These are phyloP conservation scores for Ailuropoda melanoleuca DNA, from an alignment of 2,113 vertebrate genomes.

Conservation along the genomic window DNA sequence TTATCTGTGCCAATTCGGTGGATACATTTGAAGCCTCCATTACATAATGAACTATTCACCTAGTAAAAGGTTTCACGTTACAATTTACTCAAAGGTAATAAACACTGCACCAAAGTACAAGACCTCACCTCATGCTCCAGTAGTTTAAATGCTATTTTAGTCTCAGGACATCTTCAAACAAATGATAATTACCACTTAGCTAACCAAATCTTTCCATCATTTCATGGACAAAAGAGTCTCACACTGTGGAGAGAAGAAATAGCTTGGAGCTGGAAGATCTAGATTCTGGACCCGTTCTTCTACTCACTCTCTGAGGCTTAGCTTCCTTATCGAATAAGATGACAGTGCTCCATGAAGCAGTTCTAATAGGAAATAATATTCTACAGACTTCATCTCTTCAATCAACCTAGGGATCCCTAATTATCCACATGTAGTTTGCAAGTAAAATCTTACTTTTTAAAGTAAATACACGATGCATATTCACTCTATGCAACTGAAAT, in stretches of 20 bases:
- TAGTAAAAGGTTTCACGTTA: background rate
- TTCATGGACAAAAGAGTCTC: conserved; percentile 6
- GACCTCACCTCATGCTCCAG: background rate
- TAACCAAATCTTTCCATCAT: background rate
- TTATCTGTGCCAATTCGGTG: background rate
- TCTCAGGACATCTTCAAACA: conserved; percentile 44
- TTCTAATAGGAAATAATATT: background rate
- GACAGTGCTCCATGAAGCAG: background rate
- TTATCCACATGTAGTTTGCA: background rate
- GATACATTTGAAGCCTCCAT: background rate
- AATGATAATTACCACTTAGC: background rate
- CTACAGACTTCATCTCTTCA: background rate
- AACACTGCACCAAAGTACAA: background rate
- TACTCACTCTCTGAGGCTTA: background rate
- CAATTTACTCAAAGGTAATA: background rate
- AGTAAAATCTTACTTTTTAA: conserved; percentile 39
- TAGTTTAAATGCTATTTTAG: background rate
- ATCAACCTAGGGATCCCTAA: background rate
- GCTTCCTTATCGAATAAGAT: conserved; percentile 9
- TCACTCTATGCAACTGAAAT: background rate
- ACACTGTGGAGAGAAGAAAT: background rate
- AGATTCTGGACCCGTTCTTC: background rate
- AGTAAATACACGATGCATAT: background rate
- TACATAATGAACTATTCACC: background rate
- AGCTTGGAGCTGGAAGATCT: background rate